phyloP scores from a whole-genome alignment of 2,113 vertebrate genomes.

The Meleagris gallopavo region DNA sequence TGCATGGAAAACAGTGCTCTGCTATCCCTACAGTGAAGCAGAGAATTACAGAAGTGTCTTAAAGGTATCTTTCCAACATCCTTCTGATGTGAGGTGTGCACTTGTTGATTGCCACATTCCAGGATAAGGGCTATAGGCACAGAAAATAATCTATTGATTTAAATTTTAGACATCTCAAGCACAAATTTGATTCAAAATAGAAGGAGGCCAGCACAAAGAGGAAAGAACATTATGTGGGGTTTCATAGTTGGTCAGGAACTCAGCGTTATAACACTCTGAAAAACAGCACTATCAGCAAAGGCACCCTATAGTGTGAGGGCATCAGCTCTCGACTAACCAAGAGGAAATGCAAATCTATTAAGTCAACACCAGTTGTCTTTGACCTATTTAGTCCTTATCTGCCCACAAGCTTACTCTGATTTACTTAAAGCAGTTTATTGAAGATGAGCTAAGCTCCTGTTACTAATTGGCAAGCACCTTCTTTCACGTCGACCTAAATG shows the following conservation, averaged over 20 bases:
- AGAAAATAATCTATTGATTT: neutral
- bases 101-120: neutral
- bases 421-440: slow-evolving; percentile 68
- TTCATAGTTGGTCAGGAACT: slow-evolving; percentile 36
- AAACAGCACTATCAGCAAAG: slow-evolving; percentile 57
- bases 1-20: rapidly evolving
- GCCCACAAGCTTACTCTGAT: slow-evolving; percentile 64
- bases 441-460: slow-evolving; percentile 56
- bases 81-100: neutral
- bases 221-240: neutral
- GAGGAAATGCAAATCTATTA: slow-evolving; percentile 70
- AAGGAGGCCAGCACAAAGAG: neutral
- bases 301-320: slow-evolving; percentile 44
- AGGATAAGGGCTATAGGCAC: neutral
- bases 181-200: neutral
- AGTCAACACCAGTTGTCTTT: slow-evolving; percentile 71
- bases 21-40: neutral
- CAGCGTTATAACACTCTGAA: slow-evolving; percentile 38
- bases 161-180: neutral
- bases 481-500: slow-evolving; percentile 58
- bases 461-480: slow-evolving; percentile 64
- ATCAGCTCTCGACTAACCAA: slow-evolving; percentile 62
- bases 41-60: neutral
- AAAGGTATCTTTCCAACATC: neutral
- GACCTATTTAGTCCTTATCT: slow-evolving; percentile 71